These are phyloP conservation scores for Penaeus chinensis DNA, from an alignment of 1,140 invertebrate species.

Conservation along the genomic window DNA sequence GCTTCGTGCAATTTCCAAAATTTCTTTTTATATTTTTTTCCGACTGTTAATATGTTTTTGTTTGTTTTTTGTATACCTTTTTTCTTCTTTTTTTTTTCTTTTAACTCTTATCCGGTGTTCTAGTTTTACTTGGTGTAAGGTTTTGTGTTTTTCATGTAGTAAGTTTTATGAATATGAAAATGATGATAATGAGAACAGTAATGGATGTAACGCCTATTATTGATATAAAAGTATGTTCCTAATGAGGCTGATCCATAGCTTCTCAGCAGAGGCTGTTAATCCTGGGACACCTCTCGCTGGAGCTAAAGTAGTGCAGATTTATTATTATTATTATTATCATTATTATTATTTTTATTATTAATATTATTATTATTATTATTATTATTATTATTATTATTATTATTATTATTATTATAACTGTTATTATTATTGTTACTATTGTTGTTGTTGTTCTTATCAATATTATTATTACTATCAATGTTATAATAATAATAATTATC, in stretches of 20 bases:
- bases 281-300: too few relatives aligned
- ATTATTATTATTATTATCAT: background rate
- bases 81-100: too few relatives aligned
- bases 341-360: constrained; percentile 1
- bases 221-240: too few relatives aligned
- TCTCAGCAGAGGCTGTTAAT: too few relatives aligned
- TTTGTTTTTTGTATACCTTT: too few relatives aligned
- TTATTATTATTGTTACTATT: background rate
- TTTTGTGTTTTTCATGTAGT: too few relatives aligned
- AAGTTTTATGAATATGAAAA: background rate
- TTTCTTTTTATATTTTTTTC: too few relatives aligned
- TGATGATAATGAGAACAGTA: background rate
- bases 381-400: background rate
- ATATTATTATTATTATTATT: background rate
- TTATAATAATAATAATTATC: constrained; percentile 22
- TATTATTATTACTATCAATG: background rate
- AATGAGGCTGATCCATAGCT: too few relatives aligned
- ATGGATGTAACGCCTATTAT: background rate
- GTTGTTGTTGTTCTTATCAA: background rate
- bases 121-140: too few relatives aligned
- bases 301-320: background rate
- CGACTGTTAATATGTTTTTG: too few relatives aligned
- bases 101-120: too few relatives aligned
- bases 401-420: background rate
- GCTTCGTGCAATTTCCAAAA: too few relatives aligned